Base-by-base conservation (phyloP, 2,113 vertebrate species). In the Lipophrys pholis region DNA sequence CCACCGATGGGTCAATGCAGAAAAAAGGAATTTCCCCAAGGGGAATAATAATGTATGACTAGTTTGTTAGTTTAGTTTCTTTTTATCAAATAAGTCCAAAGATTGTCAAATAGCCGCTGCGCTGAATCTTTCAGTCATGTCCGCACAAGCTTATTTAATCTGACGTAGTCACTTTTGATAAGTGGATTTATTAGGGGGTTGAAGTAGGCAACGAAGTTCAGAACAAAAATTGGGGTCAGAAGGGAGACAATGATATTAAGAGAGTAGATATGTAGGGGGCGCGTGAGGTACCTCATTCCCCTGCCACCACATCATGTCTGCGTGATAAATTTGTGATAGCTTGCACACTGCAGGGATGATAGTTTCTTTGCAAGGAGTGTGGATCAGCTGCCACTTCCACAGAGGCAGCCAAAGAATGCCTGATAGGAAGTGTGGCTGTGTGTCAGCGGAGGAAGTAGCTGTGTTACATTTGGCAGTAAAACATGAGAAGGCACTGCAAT, bases 261-360 rank as follows among this genome's bases (percentile, higher is more conserved):
- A 65, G 62, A 68, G 75, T 14, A 45, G 70, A 78, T 56, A 55
- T 1, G 30, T 59, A 43, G 64, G 58, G 61, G 59, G 38, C 67
- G 38, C 67, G 52, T 73, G 83, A 49, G 69, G 83, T 53, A 54
- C 66, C 61, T 51, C 84, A 90, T 88, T 89, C 87, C 65, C 73
- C 80, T 65, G 72, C 52, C 61, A 45, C 74, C 65, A 74, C 80
- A 76, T 87, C 85, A 80, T 52, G 77, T 85, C 78, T 86, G n/a
- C 15, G 73, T 76, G 78, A 89, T 85, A 78, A 88, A 81, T 78
- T 76, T 65, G 66, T 69, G 67, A 77, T 76, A 65, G 55, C 71
- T 84, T 85, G 85, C 63, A 62, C 81, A 66, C 67, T 64, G 53
- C 57, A 16, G 73, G 60, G 68, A 53, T 36, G 68, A 70, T 81